Base-by-base conservation (phyloP, 2,888 invertebrate species). In the Bembecia ichneumoniformis region DNA sequence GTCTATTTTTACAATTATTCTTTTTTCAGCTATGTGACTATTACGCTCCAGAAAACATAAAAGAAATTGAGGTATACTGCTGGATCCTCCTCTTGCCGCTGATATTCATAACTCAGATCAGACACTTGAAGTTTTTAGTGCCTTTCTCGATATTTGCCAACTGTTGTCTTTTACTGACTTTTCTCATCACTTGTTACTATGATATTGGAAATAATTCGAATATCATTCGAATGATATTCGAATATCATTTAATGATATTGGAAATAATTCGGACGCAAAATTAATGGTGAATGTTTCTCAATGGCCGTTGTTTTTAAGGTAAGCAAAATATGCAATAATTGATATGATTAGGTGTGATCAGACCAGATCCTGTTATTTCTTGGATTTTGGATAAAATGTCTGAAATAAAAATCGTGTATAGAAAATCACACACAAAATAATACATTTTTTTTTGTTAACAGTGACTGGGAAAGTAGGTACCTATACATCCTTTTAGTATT, bases 71-170 rank as follows among this genome's bases (percentile, higher is more conserved):
- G 47, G 74, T 90, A 11, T 93, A 93, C 73, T 91, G 94, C 65
- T 82, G 90, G 0, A 77, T 93, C 1, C 73, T 94, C 0, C 74
- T 93, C 2, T 60, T 94, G 0, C 94, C 94, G 0, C 76, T 94
- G 14, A 76, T 95, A 10, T 68, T 94, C 0, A 89, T 94, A 46
- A 91, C 91, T 3, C 93, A 93, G 73, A 68, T 84, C 13, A 20
- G 95, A 45, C 90, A 94, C 63, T 87, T 98, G 0, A 94, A 93
- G 71, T 92, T 91, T 63, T 81, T 98, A 43, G 95, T 97, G 3
- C 96, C 96, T 0, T 95, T 97, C 73, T 97, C 98, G 0, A 84
- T 94, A 51, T 68, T 96, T 15, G 98, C 98, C 20, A 98, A 98
- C 70, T 48, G 94, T 0, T 92, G 94, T 49, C 92, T 97, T 64